Percentiles rank a stretch among this genome's conserved stretches.
Evolutionary conservation across 2,888 invertebrate species (phyloP).

Genomic region (Pheosia tremula): DNA sequence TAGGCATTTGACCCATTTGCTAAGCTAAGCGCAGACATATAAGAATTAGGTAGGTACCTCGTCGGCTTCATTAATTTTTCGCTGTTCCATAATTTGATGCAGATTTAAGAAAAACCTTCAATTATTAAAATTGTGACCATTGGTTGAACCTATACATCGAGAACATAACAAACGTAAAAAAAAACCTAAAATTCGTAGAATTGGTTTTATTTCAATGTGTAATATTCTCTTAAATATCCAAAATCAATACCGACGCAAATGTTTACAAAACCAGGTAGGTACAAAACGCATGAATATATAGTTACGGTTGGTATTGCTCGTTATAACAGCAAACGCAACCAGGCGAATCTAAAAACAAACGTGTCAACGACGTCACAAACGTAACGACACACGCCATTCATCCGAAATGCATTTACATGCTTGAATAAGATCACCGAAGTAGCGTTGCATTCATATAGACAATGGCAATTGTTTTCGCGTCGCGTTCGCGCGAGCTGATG

Average conservation of each 20-base stretch:
- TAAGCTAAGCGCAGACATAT: not conserved
- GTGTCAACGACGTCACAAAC: constrained; percentile 31
- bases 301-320: not conserved
- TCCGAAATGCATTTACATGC: constrained; percentile 48
- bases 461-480: constrained; percentile 54
- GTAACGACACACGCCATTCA: constrained; percentile 51
- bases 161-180: too few relatives aligned
- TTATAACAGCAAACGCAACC: constrained; percentile 9
- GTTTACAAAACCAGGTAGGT: too few relatives aligned
- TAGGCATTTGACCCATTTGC: constrained; percentile 8
- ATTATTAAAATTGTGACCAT: too few relatives aligned
- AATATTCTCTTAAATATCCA: too few relatives aligned
- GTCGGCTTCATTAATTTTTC: not conserved
- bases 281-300: not conserved
- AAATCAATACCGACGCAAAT: too few relatives aligned
- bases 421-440: constrained; percentile 44
- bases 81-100: too few relatives aligned
- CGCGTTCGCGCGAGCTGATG: constrained; percentile 46
- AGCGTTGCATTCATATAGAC: constrained; percentile 54
- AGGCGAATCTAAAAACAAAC: constrained; percentile 12
- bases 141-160: too few relatives aligned
- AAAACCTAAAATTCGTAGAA: too few relatives aligned
- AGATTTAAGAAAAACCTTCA: too few relatives aligned
- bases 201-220: too few relatives aligned
- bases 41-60: not conserved